Evolutionary conservation across 1,140 invertebrate species (phyloP).

Genomic region (Diorhabda sublineata): DNA sequence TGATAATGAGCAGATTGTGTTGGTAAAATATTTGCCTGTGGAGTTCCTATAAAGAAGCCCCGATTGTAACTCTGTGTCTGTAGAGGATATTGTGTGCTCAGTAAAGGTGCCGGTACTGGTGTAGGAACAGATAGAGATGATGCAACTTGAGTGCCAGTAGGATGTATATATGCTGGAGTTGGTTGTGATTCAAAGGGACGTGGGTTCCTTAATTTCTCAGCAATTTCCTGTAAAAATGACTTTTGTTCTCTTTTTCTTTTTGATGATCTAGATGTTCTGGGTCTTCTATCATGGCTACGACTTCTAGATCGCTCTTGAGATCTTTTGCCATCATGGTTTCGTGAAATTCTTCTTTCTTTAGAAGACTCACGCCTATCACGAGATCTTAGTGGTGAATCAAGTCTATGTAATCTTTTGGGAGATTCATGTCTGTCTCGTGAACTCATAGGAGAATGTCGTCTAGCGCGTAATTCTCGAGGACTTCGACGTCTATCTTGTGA

Average conservation of each 20-base stretch:
- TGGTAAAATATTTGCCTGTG: not conserved
- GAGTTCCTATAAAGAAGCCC: slow-evolving; percentile 31
- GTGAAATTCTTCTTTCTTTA: slow-evolving; percentile 7
- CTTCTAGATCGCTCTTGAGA: slow-evolving; percentile 3
- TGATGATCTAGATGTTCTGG: slow-evolving; percentile 20
- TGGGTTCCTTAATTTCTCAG: slow-evolving; percentile 37
- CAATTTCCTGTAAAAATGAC: slow-evolving; percentile 41
- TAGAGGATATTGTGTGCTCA: not conserved
- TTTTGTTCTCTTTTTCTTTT: slow-evolving; percentile 27
- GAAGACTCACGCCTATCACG: slow-evolving; percentile 4
- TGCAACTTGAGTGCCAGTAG: not conserved
- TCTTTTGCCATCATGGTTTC: not conserved
- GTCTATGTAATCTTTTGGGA: too few relatives aligned
- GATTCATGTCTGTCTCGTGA: too few relatives aligned
- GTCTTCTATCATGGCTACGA: slow-evolving; percentile 17
- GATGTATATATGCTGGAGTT: not conserved
- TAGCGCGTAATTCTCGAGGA: too few relatives aligned
- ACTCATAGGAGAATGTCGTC: too few relatives aligned
- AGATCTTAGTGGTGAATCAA: too few relatives aligned
- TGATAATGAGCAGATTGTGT: not conserved
- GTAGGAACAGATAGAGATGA: not conserved
- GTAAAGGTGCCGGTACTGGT: slow-evolving; percentile 13
- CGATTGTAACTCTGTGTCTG: slow-evolving; percentile 24
- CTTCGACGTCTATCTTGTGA: too few relatives aligned
- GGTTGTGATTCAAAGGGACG: slow-evolving; percentile 7